phyloP scores from a whole-genome alignment of 2,797 vertebrate genomes.

The Myotis pilosus region DNA sequence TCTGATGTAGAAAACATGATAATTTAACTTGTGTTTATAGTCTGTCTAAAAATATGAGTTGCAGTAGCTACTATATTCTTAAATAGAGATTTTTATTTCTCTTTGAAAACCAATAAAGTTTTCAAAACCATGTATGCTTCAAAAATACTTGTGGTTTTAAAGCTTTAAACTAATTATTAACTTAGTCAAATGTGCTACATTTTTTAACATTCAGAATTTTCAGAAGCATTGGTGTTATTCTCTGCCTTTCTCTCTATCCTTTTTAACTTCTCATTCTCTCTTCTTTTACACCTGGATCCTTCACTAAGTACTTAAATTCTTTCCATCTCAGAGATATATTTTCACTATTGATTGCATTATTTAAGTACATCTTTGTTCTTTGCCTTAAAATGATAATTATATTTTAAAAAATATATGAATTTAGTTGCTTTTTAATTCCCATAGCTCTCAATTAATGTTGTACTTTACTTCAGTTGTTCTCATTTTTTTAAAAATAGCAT shows the following conservation, averaged over 20 bases:
- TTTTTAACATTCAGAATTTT: constrained; percentile 35
- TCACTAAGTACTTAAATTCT: background rate
- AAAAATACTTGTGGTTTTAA: constrained; percentile 37
- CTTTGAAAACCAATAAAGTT: constrained; percentile 2
- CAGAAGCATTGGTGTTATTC: background rate
- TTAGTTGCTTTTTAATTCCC: constrained; percentile 15
- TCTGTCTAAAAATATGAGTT: background rate
- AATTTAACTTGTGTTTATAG: background rate
- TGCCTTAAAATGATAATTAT: constrained; percentile 34
- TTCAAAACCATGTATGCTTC: background rate
- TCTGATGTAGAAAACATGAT: background rate
- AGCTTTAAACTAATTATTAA: constrained; percentile 12
- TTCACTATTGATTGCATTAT: background rate
- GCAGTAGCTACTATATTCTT: background rate
- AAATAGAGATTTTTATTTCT: background rate
- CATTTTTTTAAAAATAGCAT: background rate
- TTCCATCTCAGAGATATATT: background rate
- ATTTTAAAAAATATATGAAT: constrained; percentile 15
- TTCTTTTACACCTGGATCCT: background rate
- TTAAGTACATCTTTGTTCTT: background rate
- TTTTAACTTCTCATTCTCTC: background rate
- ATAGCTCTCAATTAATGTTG: constrained; percentile 15
- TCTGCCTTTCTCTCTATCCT: background rate
- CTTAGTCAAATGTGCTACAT: constrained; percentile 16
- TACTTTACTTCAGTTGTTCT: background rate